Conservation (phyloP, 2,113 vertebrate genomes). For the Cyprinus carpio region DNA sequence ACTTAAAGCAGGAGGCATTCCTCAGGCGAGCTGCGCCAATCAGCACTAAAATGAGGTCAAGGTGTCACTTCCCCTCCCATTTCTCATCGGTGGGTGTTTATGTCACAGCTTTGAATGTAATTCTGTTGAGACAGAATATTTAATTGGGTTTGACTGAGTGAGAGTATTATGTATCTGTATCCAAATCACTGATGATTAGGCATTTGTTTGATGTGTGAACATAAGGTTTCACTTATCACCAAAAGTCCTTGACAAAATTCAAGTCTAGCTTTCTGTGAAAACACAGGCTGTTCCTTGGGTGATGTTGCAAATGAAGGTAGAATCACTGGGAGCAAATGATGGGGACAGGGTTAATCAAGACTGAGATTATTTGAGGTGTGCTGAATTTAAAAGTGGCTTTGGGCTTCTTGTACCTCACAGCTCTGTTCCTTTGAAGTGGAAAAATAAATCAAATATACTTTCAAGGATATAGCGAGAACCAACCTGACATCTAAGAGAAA, state of each 20-base stretch:
- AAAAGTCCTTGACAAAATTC: constrained; percentile 38
- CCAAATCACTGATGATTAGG: constrained; percentile 55
- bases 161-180: constrained; percentile 54
- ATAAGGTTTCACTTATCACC: constrained; percentile 48
- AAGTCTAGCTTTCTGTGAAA: constrained; percentile 33
- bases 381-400: constrained; percentile 25
- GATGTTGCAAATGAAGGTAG: constrained; percentile 26
- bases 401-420: neutral
- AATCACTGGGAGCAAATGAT: constrained; percentile 25
- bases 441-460: neutral
- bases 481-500: neutral
- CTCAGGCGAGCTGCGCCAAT: constrained; percentile 49
- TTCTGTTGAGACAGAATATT: constrained; percentile 45
- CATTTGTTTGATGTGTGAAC: constrained; percentile 55
- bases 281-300: constrained; percentile 28
- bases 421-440: constrained; percentile 12
- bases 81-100: constrained; percentile 49
- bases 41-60: constrained; percentile 59
- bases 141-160: constrained; percentile 47
- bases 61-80: constrained; percentile 42
- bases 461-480: neutral
- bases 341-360: constrained; percentile 39
- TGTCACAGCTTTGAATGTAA: constrained; percentile 51
- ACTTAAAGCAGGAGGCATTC: constrained; percentile 39
- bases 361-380: constrained; percentile 16